Conservation (phyloP, 2,797 vertebrate genomes). For the Labeo calbasu region DNA sequence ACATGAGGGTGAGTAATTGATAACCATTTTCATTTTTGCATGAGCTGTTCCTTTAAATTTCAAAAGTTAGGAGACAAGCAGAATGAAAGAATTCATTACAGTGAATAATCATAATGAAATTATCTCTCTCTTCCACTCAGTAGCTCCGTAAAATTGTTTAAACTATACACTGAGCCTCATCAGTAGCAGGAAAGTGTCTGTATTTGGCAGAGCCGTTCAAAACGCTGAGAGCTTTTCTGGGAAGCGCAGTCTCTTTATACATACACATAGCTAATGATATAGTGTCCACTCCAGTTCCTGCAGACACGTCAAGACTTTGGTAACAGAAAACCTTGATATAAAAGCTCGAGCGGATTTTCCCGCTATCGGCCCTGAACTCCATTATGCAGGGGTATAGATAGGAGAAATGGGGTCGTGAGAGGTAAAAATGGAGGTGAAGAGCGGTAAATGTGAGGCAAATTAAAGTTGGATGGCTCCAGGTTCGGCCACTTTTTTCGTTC, state of each 20-base stretch:
- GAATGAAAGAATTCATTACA: slow-evolving; percentile 11
- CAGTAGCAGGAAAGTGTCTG: background rate
- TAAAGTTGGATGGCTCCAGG: background rate
- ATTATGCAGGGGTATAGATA: slow-evolving; percentile 30
- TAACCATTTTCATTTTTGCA: background rate
- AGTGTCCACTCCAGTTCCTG: slow-evolving; percentile 24
- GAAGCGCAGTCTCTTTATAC: slow-evolving; percentile 21
- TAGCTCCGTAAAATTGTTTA: slow-evolving; percentile 1
- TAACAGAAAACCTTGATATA: slow-evolving; percentile 31
- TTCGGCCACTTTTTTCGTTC: slow-evolving; percentile 11
- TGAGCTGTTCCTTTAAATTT: background rate
- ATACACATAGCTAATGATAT: slow-evolving; percentile 38
- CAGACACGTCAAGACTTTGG: slow-evolving; percentile 5
- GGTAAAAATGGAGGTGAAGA: background rate
- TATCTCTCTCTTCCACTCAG: slow-evolving; percentile 10
- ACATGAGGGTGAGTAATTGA: background rate
- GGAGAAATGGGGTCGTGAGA: slow-evolving; percentile 22
- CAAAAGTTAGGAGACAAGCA: background rate
- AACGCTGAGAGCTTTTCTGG: slow-evolving; percentile 42
- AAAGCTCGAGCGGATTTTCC: background rate
- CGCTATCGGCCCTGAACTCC: background rate
- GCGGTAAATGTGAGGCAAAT: slow-evolving; percentile 1
- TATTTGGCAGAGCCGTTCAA: slow-evolving; percentile 5
- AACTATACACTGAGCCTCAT: slow-evolving; percentile 20
- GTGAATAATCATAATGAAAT: slow-evolving; percentile 9